Evolutionary conservation across 2,888 invertebrate species (phyloP), one percentile per base, ranked within the genome.

Genomic region (Diarsia rubi): DNA sequence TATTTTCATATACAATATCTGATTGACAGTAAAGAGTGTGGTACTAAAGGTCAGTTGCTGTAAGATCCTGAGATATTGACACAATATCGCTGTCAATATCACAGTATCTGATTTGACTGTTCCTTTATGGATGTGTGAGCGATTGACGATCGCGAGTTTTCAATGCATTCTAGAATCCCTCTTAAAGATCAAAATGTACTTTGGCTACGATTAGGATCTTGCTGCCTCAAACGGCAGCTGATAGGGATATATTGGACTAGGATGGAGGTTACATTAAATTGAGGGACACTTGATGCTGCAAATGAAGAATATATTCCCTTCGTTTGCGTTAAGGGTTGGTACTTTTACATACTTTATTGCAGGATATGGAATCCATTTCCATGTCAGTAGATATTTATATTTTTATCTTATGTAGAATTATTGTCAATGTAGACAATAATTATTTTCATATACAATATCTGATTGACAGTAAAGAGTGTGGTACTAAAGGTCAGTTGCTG

Each of bases 21-120:
- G 79, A 83, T 82, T 75, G 72, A 67, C 75, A 75, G 73, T 83
- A 79, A 79, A 75, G 64, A 64, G 27, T 72, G 37, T 69, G 19
- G 62, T 60, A 59, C 57, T 42, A 83, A 70, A 80, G 83, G 83
- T 83, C 62, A 83, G 54, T 72, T 42, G n/a, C 9, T 52, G 65
- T 74, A 31, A 79, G 73, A 81, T 70, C 16, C 42, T 59, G 16
- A 24, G 65, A 78, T 82, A 42, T 19, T 52, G 57, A 72, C 70
- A 42, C 54, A 64, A 71, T 69, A 69, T 44, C 0, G 65, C 65
- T 57, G 57, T 57, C 57, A 57, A 31, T 59, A 59, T 19, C 59
- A 59, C 59, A 59, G 19, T 59, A 59, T 59, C 59, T 19, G 59
- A 31, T 59, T 67, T 57, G 67, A 57, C 45, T 31, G n/a, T 44